phyloP scores from a whole-genome alignment of 2,888 invertebrate genomes.

The Thymelicus lineola region DNA sequence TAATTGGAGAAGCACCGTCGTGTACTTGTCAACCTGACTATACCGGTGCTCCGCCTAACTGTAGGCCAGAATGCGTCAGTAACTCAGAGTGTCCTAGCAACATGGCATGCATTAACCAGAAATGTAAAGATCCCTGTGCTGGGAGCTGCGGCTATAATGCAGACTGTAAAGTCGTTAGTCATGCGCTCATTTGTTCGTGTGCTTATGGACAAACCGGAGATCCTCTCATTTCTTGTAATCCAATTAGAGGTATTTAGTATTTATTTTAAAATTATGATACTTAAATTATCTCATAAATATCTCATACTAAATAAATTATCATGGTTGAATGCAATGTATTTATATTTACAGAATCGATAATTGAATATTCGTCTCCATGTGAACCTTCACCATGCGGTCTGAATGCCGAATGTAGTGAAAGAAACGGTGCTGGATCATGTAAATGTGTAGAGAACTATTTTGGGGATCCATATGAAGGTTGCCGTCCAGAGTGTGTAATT shows the following conservation, averaged over 20 bases:
- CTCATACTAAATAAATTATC: background rate
- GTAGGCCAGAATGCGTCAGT: conserved; percentile 88
- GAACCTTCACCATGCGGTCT: conserved; percentile 89
- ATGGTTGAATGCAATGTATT: conserved; percentile 4
- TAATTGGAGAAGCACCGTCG: conserved; percentile 86
- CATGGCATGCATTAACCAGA: conserved; percentile 88
- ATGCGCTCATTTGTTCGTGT: conserved; percentile 88
- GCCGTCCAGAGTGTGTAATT: conserved; percentile 92
- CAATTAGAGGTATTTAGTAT: conserved; percentile 64
- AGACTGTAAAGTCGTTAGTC: conserved; percentile 90
- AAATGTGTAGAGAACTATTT: conserved; percentile 87
- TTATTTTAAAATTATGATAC: conserved; percentile 7
- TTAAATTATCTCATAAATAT: conserved; percentile 1
- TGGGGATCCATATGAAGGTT: conserved; percentile 85
- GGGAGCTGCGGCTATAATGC: conserved; percentile 89
- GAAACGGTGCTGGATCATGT: conserved; percentile 89
- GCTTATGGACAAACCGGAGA: conserved; percentile 87
- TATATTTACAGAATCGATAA: conserved; percentile 62
- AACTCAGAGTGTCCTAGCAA: conserved; percentile 88
- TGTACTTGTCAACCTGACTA: conserved; percentile 88
- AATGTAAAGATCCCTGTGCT: conserved; percentile 89
- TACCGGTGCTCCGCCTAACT: conserved; percentile 87
- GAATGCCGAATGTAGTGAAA: conserved; percentile 86
- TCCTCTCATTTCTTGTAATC: conserved; percentile 83
- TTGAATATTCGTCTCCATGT: conserved; percentile 85